Base-by-base conservation (phyloP, 1,140 invertebrate species). In the Bicyclus anynana region DNA sequence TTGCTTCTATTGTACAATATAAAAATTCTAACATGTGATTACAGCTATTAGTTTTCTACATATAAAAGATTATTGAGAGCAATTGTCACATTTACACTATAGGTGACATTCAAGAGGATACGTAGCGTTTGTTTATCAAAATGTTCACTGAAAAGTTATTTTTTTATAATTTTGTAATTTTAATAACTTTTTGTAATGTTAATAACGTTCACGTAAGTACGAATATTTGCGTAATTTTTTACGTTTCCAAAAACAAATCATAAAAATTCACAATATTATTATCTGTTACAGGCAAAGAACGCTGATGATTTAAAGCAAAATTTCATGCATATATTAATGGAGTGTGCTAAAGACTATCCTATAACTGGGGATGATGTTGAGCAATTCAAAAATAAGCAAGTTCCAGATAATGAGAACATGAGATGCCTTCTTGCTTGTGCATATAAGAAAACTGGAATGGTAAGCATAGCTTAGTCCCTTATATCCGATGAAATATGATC, bases 371-470 rank as follows among this genome's bases (percentile, higher is more conserved):
- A 57, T 1, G 81, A 84, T 5, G 49, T 79, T 5, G 63, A 67
- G 10, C 44, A 62, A n/a, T 27, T 87, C 10, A 72, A 69, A 29
- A 69, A 68, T 1, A 69, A 63, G 6, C 35, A 69, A 20, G 54
- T 84, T 37, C 73, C 77, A 0, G 70, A 84, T 1, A 74, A 62
- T 4, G 66, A 68, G 5, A 51, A 61, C 1, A 67, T 64, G 0
- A 86, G 77, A 57, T 86, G 84, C 33, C 46, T 84, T 0, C 75
- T 87, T 14, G 83, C 83, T 12, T 87, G 84, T 35, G 72, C 69
- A 14, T 86, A 82, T n/a, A 84, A 79, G 44, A 74, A 72, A 38
- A 33, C 73, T 18, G 83, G 78, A 61, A 82, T 87, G 73, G 84
- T 87, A 69, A 65, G 66, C 49, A 12, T n/a, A n/a, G n/a, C n/a